Percentiles rank a stretch among this genome's conserved stretches.
Conservation (phyloP, 2,888 invertebrate species). For the Xestia c-nigrum region DNA sequence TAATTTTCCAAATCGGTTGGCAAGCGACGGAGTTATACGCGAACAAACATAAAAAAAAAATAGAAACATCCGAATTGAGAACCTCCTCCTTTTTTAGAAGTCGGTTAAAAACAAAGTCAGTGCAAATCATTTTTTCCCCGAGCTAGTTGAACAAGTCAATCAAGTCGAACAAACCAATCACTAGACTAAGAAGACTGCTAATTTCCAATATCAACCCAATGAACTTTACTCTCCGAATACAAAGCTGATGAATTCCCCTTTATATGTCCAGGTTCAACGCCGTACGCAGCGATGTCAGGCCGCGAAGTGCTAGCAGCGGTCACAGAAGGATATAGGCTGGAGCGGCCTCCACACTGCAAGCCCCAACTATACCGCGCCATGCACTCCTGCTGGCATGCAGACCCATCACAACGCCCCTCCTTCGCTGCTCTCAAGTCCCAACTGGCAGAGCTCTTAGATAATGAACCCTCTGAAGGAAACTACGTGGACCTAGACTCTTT, state of each 20-base stretch:
- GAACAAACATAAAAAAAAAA: no score
- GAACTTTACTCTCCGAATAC: background rate
- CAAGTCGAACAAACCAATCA: background rate
- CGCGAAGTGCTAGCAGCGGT: conserved; percentile 95
- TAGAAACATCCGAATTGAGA: no score
- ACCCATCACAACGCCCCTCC: conserved; percentile 93
- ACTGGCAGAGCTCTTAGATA: conserved; percentile 91
- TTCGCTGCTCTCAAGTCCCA: conserved; percentile 92
- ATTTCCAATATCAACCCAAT: background rate
- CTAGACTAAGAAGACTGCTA: background rate
- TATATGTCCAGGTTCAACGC: conserved; percentile 93
- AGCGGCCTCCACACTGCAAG: conserved; percentile 95
- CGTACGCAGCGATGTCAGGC: conserved; percentile 96
- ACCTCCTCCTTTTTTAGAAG: no score
- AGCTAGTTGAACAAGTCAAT: background rate
- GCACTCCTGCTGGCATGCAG: conserved; percentile 92
- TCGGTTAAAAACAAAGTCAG: no score
- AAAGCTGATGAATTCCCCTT: background rate
- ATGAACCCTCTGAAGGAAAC: conserved; percentile 91
- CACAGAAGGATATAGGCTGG: conserved; percentile 94
- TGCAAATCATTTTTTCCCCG: background rate
- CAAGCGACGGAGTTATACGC: no score
- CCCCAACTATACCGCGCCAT: conserved; percentile 89
- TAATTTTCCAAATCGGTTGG: no score
- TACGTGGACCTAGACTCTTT: conserved; percentile 93